Evolutionary conservation across 2,888 invertebrate genomes (phyloP).

Genomic region (Busseola fusca): DNA sequence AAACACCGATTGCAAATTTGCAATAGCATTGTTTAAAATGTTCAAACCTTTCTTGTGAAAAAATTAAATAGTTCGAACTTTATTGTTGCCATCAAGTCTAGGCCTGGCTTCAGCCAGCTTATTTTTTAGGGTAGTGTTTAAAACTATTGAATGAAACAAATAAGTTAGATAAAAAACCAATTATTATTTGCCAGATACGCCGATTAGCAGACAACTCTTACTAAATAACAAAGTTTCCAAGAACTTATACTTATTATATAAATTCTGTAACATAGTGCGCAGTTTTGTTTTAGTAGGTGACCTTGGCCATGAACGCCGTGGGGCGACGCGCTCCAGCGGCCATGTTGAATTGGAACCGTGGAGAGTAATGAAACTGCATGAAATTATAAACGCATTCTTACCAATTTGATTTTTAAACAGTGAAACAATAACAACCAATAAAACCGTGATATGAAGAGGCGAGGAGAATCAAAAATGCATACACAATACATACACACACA

Average conservation of each 20-base stretch:
- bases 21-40: constrained; percentile 36
- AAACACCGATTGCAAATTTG: constrained; percentile 62
- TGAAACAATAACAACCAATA: constrained; percentile 59
- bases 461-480: constrained; percentile 59
- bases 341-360: constrained; percentile 81
- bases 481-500: constrained; percentile 50
- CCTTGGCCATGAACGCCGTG: constrained; percentile 87
- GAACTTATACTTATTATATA: constrained; percentile 59
- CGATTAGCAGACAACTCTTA: constrained; percentile 20
- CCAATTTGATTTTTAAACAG: constrained; percentile 65
- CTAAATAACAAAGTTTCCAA: constrained; percentile 52
- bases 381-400: constrained; percentile 80
- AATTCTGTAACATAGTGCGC: constrained; percentile 74
- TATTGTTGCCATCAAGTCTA: neutral
- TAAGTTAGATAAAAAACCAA: neutral
- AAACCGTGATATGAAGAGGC: constrained; percentile 55
- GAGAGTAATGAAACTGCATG: constrained; percentile 82
- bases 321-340: constrained; percentile 84
- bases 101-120: neutral
- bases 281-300: constrained; percentile 84
- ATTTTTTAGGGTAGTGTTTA: neutral
- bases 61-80: neutral
- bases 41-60: constrained; percentile 4
- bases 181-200: constrained; percentile 5
- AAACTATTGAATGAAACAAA: constrained; percentile 8